phyloP scores from a whole-genome alignment of 2,888 invertebrate species.

The Icerya purchasi region DNA sequence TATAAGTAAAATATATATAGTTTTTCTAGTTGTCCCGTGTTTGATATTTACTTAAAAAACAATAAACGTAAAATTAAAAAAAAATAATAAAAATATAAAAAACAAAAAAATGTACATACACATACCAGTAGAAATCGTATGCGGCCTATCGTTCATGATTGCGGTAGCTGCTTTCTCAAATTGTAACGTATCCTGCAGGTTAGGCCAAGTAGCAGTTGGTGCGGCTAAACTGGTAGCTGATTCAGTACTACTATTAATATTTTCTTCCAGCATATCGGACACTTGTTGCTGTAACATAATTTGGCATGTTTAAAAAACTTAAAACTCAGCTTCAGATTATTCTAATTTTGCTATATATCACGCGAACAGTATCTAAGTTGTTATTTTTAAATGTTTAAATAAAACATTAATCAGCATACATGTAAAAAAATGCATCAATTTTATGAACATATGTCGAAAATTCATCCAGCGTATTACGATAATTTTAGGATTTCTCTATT shows the following conservation, averaged over 20 bases:
- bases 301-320: background rate
- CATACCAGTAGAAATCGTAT: conserved; percentile 70
- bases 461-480: no score
- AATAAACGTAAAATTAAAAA: conserved; percentile 7
- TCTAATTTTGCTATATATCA: no score
- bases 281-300: conserved; percentile 12
- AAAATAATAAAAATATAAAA: conserved; percentile 1
- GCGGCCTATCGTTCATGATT: conserved; percentile 63
- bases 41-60: background rate
- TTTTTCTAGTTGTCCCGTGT: conserved; percentile 19
- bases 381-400: no score
- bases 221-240: conserved; percentile 10
- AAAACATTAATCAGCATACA: no score
- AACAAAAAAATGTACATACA: conserved; percentile 1
- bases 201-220: conserved; percentile 44
- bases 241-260: conserved; percentile 7
- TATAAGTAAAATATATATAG: background rate
- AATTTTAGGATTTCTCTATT: no score
- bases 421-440: no score
- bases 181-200: conserved; percentile 49
- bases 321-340: background rate
- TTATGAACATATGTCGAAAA: no score
- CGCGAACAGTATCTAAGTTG: no score
- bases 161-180: conserved; percentile 50
- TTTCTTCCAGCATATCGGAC: conserved; percentile 13